Evolutionary conservation across 2,797 vertebrate genomes (phyloP).

Genomic region (Avahi laniger): DNA sequence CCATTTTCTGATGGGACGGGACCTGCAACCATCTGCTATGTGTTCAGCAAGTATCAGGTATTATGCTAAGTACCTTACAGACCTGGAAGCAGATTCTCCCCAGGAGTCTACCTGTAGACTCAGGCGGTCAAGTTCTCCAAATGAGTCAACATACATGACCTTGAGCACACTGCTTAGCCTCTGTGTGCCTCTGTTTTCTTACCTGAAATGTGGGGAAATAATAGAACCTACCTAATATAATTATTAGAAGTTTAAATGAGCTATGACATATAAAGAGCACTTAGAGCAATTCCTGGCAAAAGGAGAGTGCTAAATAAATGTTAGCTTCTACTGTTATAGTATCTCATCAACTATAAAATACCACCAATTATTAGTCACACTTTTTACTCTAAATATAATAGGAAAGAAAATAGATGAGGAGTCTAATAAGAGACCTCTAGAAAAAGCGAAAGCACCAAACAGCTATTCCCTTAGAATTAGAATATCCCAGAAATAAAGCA

Average conservation of each 20-base stretch:
- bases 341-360: not conserved
- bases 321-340: not conserved
- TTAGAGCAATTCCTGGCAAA: not conserved
- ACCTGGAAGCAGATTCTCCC: not conserved
- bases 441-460: not conserved
- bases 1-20: not conserved
- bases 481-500: constrained; percentile 8
- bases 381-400: not conserved
- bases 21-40: not conserved
- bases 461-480: not conserved
- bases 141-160: not conserved
- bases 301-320: not conserved
- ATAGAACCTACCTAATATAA: not conserved
- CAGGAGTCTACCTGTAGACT: not conserved
- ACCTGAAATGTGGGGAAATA: not conserved
- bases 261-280: not conserved
- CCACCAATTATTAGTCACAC: not conserved
- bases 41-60: not conserved
- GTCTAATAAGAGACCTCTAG: not conserved
- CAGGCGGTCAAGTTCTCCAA: not conserved
- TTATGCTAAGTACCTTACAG: not conserved
- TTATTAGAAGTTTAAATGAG: not conserved
- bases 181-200: not conserved
- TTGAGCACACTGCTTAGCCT: not conserved
- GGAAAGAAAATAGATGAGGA: not conserved